Evolutionary conservation across 2,888 invertebrate genomes (phyloP).

Genomic region (Eupsilia transversa): DNA sequence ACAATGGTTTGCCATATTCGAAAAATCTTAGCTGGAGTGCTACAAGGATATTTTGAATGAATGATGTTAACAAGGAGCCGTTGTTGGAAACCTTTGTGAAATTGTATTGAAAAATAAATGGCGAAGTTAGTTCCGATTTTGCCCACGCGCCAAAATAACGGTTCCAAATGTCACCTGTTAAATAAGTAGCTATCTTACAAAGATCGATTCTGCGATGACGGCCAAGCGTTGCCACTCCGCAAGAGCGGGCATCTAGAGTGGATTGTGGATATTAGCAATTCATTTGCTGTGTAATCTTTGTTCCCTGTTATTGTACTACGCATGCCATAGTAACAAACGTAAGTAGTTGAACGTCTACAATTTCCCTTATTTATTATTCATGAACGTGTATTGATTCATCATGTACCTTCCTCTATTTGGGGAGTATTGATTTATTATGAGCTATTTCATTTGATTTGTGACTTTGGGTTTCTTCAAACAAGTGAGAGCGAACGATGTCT

Average conservation of each 20-base stretch:
- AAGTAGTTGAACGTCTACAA: conserved; percentile 42
- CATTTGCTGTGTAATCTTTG: conserved; percentile 3
- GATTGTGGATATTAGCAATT: not conserved
- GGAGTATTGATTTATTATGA: conserved; percentile 42
- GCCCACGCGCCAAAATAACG: no score
- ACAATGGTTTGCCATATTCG: not conserved
- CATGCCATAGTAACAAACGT: conserved; percentile 8
- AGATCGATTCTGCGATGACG: no score
- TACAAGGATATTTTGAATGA: no score
- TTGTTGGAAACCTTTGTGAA: no score
- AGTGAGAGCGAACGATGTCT: not conserved
- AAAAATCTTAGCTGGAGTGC: not conserved
- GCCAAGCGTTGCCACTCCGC: not conserved
- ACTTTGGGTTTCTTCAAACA: not conserved
- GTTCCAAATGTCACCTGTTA: no score
- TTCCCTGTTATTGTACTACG: not conserved
- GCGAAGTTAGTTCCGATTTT: no score
- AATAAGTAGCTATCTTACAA: not conserved
- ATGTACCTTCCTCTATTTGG: conserved; percentile 18
- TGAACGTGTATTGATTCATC: conserved; percentile 38
- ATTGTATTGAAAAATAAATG: no score
- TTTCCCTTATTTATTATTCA: conserved; percentile 54
- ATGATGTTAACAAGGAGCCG: no score
- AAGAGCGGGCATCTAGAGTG: no score
- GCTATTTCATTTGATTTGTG: not conserved